Evolutionary conservation across 1,140 invertebrate genomes (phyloP).

Genomic region (Nasonia giraulti): DNA sequence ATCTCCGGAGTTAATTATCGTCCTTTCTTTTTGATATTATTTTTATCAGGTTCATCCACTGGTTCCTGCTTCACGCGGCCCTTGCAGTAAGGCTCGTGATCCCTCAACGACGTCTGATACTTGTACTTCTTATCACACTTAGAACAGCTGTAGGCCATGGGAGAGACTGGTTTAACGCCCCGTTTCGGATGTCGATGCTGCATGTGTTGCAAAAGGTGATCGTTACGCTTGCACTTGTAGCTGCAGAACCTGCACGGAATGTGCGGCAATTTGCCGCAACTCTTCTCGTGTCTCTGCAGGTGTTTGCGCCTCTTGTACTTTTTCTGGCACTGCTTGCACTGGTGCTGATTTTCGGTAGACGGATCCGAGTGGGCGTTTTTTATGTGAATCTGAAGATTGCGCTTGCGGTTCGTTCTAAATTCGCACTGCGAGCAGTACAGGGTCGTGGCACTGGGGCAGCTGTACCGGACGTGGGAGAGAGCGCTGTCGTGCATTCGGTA

Average conservation of each 20-base stretch:
- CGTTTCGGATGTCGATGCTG: not conserved
- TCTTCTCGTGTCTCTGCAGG: constrained; percentile 17
- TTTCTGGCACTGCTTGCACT: not conserved
- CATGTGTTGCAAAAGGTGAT: constrained; percentile 25
- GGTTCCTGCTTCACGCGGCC: not conserved
- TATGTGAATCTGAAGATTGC: not conserved
- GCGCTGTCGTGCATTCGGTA: not conserved
- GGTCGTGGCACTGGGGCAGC: not conserved
- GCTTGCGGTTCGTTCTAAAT: not conserved
- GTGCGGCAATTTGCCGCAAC: constrained; percentile 15
- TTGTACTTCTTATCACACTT: constrained; percentile 29
- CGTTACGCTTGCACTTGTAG: constrained; percentile 16
- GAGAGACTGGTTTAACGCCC: not conserved
- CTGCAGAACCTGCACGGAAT: constrained; percentile 1
- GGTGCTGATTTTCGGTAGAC: not conserved
- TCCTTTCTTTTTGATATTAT: not conserved
- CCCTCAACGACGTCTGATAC: not conserved
- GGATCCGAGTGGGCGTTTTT: not conserved
- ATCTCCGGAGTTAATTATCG: not conserved
- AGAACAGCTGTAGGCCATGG: not conserved
- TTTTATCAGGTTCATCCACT: too few relatives aligned
- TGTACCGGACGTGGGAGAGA: not conserved
- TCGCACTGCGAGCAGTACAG: constrained; percentile 4
- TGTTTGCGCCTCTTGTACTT: constrained; percentile 13
- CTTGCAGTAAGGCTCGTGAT: not conserved